These are phyloP conservation scores for Eupithecia insigniata DNA, from an alignment of 2,888 invertebrate genomes.

Conservation along the genomic window DNA sequence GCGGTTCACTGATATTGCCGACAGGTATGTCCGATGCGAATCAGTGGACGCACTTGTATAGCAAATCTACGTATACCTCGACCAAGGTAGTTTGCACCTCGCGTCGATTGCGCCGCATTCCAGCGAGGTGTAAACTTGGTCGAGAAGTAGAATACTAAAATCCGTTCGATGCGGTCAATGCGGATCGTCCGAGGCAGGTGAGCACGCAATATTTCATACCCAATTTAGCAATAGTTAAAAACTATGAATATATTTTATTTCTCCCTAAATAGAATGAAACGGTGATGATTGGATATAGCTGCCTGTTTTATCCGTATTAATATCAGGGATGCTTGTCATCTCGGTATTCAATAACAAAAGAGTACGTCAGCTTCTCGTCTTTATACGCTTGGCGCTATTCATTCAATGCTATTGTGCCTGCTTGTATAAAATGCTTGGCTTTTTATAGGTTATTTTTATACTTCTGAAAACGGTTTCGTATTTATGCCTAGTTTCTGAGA, in stretches of 20 bases:
- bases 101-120: no score
- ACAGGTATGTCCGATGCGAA: no score
- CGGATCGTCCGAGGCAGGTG: no score
- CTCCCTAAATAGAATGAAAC: neutral
- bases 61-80: no score
- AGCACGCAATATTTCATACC: neutral
- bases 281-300: neutral
- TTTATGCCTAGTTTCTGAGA: neutral
- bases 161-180: no score
- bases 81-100: no score
- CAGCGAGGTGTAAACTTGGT: no score
- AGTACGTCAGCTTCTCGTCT: neutral
- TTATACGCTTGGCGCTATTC: neutral
- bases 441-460: conserved; percentile 8
- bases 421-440: neutral
- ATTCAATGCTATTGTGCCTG: neutral
- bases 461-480: neutral
- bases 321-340: conserved; percentile 3
- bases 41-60: no score
- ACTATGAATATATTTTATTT: neutral
- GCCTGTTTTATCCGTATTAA: neutral
- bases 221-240: neutral
- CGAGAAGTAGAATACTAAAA: no score
- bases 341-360: neutral
- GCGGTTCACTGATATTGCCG: no score